Evolutionary conservation across 2,888 invertebrate genomes (phyloP).

Genomic region (Lepidochitona cinerea): DNA sequence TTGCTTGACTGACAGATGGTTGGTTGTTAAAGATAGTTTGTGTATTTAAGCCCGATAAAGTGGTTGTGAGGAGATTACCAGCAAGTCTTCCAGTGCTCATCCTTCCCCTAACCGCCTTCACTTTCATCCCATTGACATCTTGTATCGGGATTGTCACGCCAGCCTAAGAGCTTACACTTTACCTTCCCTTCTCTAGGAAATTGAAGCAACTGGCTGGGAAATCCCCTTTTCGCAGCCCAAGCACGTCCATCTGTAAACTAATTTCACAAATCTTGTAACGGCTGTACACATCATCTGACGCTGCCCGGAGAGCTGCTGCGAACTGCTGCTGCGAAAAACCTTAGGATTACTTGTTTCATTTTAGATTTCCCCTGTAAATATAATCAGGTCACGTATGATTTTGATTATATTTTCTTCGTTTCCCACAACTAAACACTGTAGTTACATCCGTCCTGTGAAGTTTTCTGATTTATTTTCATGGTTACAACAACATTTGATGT

Average conservation of each 20-base stretch:
- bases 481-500: too few relatives aligned
- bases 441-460: too few relatives aligned
- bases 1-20: neutral
- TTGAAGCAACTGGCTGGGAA: neutral
- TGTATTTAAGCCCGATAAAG: neutral
- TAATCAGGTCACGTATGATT: too few relatives aligned
- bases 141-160: neutral
- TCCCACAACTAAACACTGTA: too few relatives aligned
- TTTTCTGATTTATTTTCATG: too few relatives aligned
- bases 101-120: neutral
- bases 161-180: neutral
- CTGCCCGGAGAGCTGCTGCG: too few relatives aligned
- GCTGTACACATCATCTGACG: too few relatives aligned
- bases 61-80: neutral
- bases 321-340: too few relatives aligned
- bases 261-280: neutral
- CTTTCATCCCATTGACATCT: neutral
- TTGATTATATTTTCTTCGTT: too few relatives aligned
- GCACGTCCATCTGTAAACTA: neutral
- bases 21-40: neutral
- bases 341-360: too few relatives aligned
- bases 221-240: neutral
- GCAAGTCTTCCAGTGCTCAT: neutral
- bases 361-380: too few relatives aligned
- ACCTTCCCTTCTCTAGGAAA: neutral